Base-by-base conservation (phyloP, 2,888 invertebrate species). In the Aethes cnicana region DNA sequence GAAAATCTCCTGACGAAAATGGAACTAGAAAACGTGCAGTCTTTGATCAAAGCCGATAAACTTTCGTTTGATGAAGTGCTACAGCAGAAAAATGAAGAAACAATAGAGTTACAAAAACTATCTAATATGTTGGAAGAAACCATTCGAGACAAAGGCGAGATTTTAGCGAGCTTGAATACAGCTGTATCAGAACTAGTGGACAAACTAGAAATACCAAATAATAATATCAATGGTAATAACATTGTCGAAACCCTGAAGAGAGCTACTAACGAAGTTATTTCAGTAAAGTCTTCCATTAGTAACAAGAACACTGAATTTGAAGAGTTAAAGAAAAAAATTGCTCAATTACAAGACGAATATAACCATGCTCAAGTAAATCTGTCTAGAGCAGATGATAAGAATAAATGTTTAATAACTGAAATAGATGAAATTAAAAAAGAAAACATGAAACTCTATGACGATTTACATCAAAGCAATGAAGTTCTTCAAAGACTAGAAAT, bases 201-300 rank as follows among this genome's bases (percentile, higher is more conserved):
- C 7, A 55, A 57, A 32, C 64, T 68, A 33, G 64, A 68, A 25
- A 66, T 71, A 30, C 52, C 53, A 37, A 54, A 59, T 26, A 49
- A 53, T 26, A 56, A 57, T 50, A 48, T 54, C 9, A 53, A 63
- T 46, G 55, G 55, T 18, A 69, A 77, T 33, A 55, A 58, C 50
- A 71, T 83, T 37, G 36, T 71, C 21, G 32, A 61, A n/a, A 64
- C 62, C 1, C 65, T 86, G 42, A 69, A 81, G 9, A 67, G 69
- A 60, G 68, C 81, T 47, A 53, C 53, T 11, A 61, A 63, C 55
- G 60, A 72, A 41, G 52, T 78, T 41, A 47, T 53, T 37, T 47
- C 55, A 37, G 46, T 68, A 36, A 64, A 60, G 37, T 46, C 43
- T 50, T 12, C 36, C 4, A 16, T 5, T 37, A 52, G 44, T 44